Evolutionary conservation across 2,113 vertebrate genomes (phyloP), one percentile per base, ranked within the genome.

Genomic region (Leuciscus idus): DNA sequence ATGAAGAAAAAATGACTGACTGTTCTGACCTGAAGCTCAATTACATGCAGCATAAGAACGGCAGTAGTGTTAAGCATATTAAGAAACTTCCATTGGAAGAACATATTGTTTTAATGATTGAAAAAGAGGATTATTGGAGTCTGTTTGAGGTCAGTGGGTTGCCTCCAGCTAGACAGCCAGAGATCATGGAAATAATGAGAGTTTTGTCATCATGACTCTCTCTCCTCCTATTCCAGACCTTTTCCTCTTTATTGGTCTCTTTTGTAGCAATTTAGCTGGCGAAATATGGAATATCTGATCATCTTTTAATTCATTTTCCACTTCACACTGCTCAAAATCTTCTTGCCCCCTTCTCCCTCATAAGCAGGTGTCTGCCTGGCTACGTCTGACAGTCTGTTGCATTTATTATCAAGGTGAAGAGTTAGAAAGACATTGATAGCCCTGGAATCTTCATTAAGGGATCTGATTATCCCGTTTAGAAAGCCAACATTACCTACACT

Each of bases 161-260:
- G 84, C 78, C 19, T 76, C 36, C 74, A 6, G 61, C 26, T 39
- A 68, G 74, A 77, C 81, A 84, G 68, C 23, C 52, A 84, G 61
- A 62, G 19, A 50, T 84, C 76, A 77, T 88, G 89, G 89, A 88
- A 90, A 90, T 73, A 86, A 73, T 83, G 85, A 88, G 73, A 78
- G 82, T 36, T 80, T 57, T 83, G 61, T 85, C 78, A 74, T 85
- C 83, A 87, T 68, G 64, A 70, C 62, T 86, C 59, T 48, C 57
- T 72, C 52, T 26, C 64, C 77, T n/a, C 39, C 75, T 46, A 39
- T 76, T 48, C 30, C 43, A 84, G 62, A 66, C 12, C n/a, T 12
- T 68, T 82, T 57, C 62, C 26, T 26, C 59, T 72, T 83, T 83
- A 82, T 82, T 82, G 61, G 68, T 61, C 61, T 43, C 15, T 43